Conservation (phyloP, 2,888 invertebrate species). For the Drosophila macrothrix region DNA sequence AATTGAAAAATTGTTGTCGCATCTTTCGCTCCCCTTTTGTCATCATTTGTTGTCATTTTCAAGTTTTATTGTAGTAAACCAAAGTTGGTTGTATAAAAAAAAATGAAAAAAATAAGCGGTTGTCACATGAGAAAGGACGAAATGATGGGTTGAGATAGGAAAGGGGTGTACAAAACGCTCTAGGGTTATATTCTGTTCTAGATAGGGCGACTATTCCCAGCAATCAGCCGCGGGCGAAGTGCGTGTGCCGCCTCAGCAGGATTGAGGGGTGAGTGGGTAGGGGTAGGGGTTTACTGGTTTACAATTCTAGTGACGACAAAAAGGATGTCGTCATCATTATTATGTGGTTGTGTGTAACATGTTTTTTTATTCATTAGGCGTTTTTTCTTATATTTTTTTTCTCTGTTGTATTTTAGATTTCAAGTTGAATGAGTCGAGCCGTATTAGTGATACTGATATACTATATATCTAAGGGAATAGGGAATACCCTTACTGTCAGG, state of each 20-base stretch:
- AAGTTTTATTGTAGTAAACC: constrained; percentile 67
- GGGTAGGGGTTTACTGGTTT: constrained; percentile 34
- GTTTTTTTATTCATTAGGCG: constrained; percentile 69
- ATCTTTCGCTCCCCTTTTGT: constrained; percentile 35
- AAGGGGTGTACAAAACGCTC: constrained; percentile 36
- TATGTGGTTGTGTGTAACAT: constrained; percentile 79
- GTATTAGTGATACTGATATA: constrained; percentile 57
- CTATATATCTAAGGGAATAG: not conserved
- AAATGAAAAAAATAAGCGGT: constrained; percentile 22
- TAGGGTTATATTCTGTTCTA: not conserved
- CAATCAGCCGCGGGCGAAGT: constrained; percentile 64
- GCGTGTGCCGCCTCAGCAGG: constrained; percentile 31
- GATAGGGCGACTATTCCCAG: constrained; percentile 23
- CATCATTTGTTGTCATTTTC: constrained; percentile 71
- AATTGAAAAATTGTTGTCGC: constrained; percentile 69
- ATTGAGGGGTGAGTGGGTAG: constrained; percentile 7
- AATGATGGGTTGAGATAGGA: not conserved
- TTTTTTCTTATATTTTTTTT: constrained; percentile 21
- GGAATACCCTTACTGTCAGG: constrained; percentile 5
- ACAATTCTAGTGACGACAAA: constrained; percentile 47
- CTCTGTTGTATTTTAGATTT: constrained; percentile 33
- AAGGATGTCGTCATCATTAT: constrained; percentile 81
- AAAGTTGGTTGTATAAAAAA: constrained; percentile 21
- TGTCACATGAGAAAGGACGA: constrained; percentile 16
- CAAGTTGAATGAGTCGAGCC: constrained; percentile 51